Base-by-base conservation (phyloP, 2,113 vertebrate genomes). In the Ibidorhyncha struthersii region DNA sequence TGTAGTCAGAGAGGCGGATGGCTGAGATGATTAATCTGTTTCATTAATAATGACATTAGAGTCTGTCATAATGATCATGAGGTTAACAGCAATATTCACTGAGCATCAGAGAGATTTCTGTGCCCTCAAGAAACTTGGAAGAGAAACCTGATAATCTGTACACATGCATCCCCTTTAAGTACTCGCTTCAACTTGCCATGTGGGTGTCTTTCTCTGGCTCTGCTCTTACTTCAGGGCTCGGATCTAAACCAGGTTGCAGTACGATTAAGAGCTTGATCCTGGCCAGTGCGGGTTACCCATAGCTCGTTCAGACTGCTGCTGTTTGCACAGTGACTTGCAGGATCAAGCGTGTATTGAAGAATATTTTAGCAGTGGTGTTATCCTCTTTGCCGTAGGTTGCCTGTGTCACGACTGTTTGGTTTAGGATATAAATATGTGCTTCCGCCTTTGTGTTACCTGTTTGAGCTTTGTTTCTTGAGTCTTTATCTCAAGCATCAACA, bases 101-200 rank as follows among this genome's bases (percentile, higher is more conserved):
- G 88, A 81, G 79, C 89, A 76, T 62, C 1, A 3, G 63, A 62
- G 72, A 70, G 40, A 41, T 95, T 90, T 95, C 73, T 89, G 56
- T 92, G 67, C 95, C 95, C 94, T 93, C 18, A 0, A 92, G 97
- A 93, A 85, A 58, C 52, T 90, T 26, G 3, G 45, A 20, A 62
- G 69, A 70, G 84, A 80, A 87, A 52, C 53, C 9, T 2, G 6
- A 49, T 22, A 15, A 40, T 23, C 70, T 34, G 43, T 1, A 8
- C 17, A 8, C 12, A 2, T 3, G 47, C 77, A 52, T 82, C 69
- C 61, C 1, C 78, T 56, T 16, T 6, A 6, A 7, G 26, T 23
- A 50, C 86, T 74, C 1, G 56, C 80, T 90, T 43, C 12, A 27
- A 12, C 92, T 84, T 81, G 95, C 52, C 2, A 0, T 8, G 41